Base-by-base conservation (phyloP, 2,888 invertebrate species). In the Tanaodytes sp. region DNA sequence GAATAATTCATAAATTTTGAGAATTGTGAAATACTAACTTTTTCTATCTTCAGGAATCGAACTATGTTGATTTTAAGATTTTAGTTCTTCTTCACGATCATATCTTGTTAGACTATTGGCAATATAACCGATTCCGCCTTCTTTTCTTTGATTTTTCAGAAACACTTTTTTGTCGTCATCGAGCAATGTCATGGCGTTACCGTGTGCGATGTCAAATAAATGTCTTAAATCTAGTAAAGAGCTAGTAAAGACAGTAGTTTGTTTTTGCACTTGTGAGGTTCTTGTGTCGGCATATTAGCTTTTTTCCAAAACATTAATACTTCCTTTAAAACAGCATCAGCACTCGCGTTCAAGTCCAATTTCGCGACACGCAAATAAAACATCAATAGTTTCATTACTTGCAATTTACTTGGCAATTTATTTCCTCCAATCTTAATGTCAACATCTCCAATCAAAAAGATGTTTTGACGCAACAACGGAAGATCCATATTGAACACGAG, bases 111-210 rank as follows among this genome's bases (percentile, higher is more conserved):
- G 31, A 31, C 30, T 31, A 31, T 54, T 42, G 31, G 31, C 18
- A 23, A 57, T 57, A 27, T 46, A 57, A 11, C 46, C 57, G 18
- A 45, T 15, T 14, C 46, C 20, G 18, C 27, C 14, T 11, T 43
- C 45, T 57, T 45, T 57, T 4, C 45, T 12, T 23, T 57, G 57
- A 57, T 57, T 57, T 12, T 31, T 9, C 39, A 58, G 23, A 20
- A 58, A 58, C 27, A 43, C 36, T 27, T 18, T 58, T 39, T 40
- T 20, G 27, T 37, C 11, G n/a, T 58, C 39, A 16, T 48, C 39
- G 55, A 73, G 45, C 37, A 54, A 37, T 49, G 61, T 57, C 31
- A 72, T 15, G 23, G 54, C 69, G 52, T 64, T 48, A 19, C 52
- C 62, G 62, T 63, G 65, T 27, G 69, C 61, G 58, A 67, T 72